These are phyloP conservation scores for Monochamus saltuarius DNA, from an alignment of 1,140 invertebrate species.

Conservation along the genomic window DNA sequence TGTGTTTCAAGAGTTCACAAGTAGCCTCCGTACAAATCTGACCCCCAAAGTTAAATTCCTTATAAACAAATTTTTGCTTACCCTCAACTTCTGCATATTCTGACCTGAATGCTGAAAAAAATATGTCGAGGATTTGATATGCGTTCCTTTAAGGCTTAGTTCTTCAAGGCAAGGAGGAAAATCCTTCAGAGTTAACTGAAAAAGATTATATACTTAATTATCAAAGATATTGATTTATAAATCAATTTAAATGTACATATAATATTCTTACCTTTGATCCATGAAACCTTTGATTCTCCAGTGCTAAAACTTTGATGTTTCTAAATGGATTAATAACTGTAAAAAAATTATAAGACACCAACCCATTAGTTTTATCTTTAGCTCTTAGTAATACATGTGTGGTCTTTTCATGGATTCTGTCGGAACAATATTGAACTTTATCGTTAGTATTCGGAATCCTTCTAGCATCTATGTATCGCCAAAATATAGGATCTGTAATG, in stretches of 20 bases:
- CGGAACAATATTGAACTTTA: conserved; percentile 33
- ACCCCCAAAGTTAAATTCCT: too few relatives aligned
- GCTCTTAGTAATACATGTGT: conserved; percentile 31
- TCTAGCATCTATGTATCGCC: conserved; percentile 37
- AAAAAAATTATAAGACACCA: conserved; percentile 21
- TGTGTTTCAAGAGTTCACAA: too few relatives aligned
- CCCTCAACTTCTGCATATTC: conserved; percentile 38
- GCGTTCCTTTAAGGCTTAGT: conserved; percentile 37
- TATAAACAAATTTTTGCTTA: conserved; percentile 18
- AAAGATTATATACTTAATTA: not conserved
- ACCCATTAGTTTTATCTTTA: conserved; percentile 20
- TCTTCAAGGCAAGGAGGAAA: conserved; percentile 39
- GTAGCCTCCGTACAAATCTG: too few relatives aligned
- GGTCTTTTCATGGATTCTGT: conserved; percentile 31
- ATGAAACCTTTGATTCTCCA: conserved; percentile 38
- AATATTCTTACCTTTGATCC: conserved; percentile 27
- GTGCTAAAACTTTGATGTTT: conserved; percentile 36
- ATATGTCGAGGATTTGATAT: conserved; percentile 25
- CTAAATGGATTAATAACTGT: conserved; percentile 9
- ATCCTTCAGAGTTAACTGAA: conserved; percentile 19
- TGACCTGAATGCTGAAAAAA: conserved; percentile 35
- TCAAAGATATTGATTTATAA: not conserved
- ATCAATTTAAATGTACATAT: not conserved
- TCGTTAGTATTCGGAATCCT: conserved; percentile 26
- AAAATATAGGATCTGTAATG: conserved; percentile 31